Conservation (phyloP, 2,888 invertebrate species). For the Meiosimyza platycephala region DNA sequence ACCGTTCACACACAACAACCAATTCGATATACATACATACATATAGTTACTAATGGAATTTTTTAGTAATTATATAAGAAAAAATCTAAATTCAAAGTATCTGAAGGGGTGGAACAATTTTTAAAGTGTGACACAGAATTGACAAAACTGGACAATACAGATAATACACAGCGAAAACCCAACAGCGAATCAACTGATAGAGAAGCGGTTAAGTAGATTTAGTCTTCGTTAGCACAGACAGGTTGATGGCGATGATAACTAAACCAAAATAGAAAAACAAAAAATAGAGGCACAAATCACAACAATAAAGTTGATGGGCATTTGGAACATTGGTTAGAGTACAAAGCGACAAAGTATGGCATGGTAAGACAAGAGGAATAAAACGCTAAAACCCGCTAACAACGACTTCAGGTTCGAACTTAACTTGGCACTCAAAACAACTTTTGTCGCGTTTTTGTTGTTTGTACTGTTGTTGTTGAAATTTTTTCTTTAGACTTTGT, state of each 20-base stretch:
- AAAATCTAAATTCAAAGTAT: too few relatives aligned
- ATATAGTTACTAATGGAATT: too few relatives aligned
- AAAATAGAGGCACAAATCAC: not conserved
- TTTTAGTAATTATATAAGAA: too few relatives aligned
- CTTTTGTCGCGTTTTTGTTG: slow-evolving; percentile 24
- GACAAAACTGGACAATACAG: too few relatives aligned
- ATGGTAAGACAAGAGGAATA: not conserved
- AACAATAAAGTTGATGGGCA: not conserved
- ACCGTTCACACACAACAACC: too few relatives aligned
- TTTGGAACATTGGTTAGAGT: not conserved
- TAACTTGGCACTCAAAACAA: slow-evolving; percentile 17
- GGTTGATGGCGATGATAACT: slow-evolving; percentile 14
- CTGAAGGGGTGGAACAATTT: too few relatives aligned
- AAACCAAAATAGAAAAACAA: not conserved
- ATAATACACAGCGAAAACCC: too few relatives aligned
- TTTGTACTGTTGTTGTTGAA: slow-evolving; percentile 33
- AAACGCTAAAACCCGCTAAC: slow-evolving; percentile 14
- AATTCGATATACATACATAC: too few relatives aligned
- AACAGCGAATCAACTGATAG: slow-evolving; percentile 17
- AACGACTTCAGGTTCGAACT: slow-evolving; percentile 4
- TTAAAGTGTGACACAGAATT: too few relatives aligned
- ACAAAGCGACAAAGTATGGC: not conserved
- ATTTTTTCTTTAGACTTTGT: slow-evolving; percentile 42
- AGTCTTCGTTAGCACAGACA: slow-evolving; percentile 27
- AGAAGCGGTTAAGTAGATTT: slow-evolving; percentile 25